Evolutionary conservation across 2,797 vertebrate genomes (phyloP).

Genomic region (Anolis apletophallus): DNA sequence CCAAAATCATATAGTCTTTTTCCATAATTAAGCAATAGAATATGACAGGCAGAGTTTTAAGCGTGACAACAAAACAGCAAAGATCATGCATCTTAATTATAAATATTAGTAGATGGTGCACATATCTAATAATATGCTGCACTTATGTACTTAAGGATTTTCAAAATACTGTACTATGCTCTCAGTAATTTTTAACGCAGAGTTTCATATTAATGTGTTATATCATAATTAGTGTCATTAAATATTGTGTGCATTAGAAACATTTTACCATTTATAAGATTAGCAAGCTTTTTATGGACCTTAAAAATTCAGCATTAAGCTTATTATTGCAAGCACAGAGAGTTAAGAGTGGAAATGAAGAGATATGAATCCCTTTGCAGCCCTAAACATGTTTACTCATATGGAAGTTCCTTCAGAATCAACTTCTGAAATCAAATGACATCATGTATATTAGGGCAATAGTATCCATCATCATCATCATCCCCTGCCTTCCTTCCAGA

Average conservation of each 20-base stretch:
- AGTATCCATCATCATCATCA: neutral
- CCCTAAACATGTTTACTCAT: neutral
- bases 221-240: slow-evolving; percentile 65
- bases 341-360: neutral
- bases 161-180: slow-evolving; percentile 59
- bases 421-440: neutral
- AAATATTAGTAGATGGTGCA: slow-evolving; percentile 76
- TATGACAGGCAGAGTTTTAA: slow-evolving; percentile 66
- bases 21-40: slow-evolving; percentile 74
- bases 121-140: slow-evolving; percentile 78
- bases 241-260: slow-evolving; percentile 59
- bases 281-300: neutral
- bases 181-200: slow-evolving; percentile 62
- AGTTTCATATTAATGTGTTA: slow-evolving; percentile 68
- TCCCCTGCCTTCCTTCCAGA: too few species aligned
- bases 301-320: slow-evolving; percentile 5
- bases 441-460: neutral
- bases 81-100: slow-evolving; percentile 79
- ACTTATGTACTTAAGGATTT: slow-evolving; percentile 74
- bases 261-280: slow-evolving; percentile 63
- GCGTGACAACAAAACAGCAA: slow-evolving; percentile 69
- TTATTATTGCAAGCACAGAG: neutral
- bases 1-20: slow-evolving; percentile 67
- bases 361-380: neutral
- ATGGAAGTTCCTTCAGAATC: neutral